Evolutionary conservation across 1,140 invertebrate species (phyloP), one percentile per base, ranked within the genome.

Genomic region (Hirudo medicinalis): DNA sequence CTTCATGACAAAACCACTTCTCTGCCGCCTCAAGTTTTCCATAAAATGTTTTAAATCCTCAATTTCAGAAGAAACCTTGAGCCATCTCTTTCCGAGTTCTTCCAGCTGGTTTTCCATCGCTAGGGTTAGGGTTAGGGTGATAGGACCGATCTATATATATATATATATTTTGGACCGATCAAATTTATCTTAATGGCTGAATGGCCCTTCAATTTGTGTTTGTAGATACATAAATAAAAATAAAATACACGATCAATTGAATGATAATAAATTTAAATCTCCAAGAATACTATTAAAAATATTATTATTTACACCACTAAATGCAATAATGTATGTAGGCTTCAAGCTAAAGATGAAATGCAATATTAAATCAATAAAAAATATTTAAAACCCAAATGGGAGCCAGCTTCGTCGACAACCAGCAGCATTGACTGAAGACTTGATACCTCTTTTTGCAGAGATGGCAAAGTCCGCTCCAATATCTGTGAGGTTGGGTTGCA

Each of bases 31-130:
- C 22, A 25, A 63, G 3, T 9, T 63, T 22, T 20, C 57, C 11
- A 63, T 13, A 6, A 25, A 25, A 32, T 63, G 57, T 32, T 63
- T 32, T 20, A 25, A 25, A 32, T 32, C 20, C 19, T 63, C 57
- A 3, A 63, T 2, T 32, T 32, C 22, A 22, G 22, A 25, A 63
- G 22, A 63, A 5, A 15, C 20, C 8, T 25, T 6, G 4, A 63
- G 11, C 57, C 57, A 63, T 63, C 57, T 63, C 29, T 63, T 63
- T 63, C 57, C 57, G 29, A 63, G 57, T 25, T 63, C 20, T 63
- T 63, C 57, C 19, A 63, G 19, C 19, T 63, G 57, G 9, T 20
- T n/a, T 63, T 63, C 57, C 57, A 63, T 63, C 3, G 57, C 57
- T 49, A 49, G n/a, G n/a, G n/a, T n/a, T n/a, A n/a, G n/a, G n/a